Evolutionary conservation across 1,140 invertebrate species (phyloP).

Genomic region (Cydia pomonella): DNA sequence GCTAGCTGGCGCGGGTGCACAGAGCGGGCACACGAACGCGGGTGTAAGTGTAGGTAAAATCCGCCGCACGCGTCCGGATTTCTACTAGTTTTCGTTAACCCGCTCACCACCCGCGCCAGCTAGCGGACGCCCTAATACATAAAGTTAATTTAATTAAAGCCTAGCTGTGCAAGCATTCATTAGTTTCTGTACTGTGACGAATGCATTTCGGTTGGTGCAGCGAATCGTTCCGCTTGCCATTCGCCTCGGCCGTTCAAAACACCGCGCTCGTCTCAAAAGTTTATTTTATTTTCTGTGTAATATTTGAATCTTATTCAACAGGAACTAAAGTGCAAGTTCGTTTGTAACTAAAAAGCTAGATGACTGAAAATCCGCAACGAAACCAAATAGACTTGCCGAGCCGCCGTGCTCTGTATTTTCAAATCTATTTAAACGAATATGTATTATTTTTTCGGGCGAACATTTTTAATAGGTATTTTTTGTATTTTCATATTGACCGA

Average conservation of each 20-base stretch:
- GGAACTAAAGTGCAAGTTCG: neutral
- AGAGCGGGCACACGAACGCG: too few species aligned
- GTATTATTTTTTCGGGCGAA: neutral
- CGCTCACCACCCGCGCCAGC: too few species aligned
- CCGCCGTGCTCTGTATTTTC: neutral
- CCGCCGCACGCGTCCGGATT: too few species aligned
- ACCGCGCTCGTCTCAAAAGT: neutral
- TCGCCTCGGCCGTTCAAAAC: neutral
- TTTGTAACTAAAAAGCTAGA: neutral
- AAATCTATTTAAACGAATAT: neutral
- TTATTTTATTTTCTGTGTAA: neutral
- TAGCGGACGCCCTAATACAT: too few species aligned
- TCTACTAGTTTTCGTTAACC: too few species aligned
- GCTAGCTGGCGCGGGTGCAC: too few species aligned
- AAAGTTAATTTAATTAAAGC: neutral
- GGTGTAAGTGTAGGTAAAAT: too few species aligned
- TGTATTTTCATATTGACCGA: too few species aligned
- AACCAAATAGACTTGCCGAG: neutral
- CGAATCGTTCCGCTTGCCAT: conserved; percentile 3
- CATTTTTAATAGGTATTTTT: neutral
- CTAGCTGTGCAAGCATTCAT: neutral
- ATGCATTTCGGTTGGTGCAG: neutral
- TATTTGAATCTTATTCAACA: neutral
- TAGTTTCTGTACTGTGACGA: conserved; percentile 1
- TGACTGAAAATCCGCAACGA: neutral